Base-by-base conservation (phyloP, 2,113 vertebrate species). In the Megatriorchis doriae region DNA sequence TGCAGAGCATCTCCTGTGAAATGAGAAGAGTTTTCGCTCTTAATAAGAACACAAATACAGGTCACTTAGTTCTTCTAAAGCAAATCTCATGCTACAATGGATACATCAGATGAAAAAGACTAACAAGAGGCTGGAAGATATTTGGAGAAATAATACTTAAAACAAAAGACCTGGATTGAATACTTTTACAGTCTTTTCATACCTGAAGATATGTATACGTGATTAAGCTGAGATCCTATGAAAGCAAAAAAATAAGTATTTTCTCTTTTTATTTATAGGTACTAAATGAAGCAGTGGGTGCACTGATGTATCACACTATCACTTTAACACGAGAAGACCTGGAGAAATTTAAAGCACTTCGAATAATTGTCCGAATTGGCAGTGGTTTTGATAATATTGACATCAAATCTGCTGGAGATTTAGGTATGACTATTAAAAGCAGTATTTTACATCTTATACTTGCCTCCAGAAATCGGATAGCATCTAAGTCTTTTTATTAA, bases 251-350 rank as follows among this genome's bases (percentile, higher is more conserved):
- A 59, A 8, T 6, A 36, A 36, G 4, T 22, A 1, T 62, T 74
- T 77, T 93, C 95, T 68, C 47, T 2, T 89, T 93, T 82, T 81
- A 11, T 32, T 86, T 82, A 1, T 96, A 99, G 99, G 99, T 99
- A 97, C 98, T 99, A 98, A 99, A 99, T 55, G 99, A 99, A 97
- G 99, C 99, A 1, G 99, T 99, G 91, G 99, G 99, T 42, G 99
- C 99, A 8, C 98, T 99, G 94, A 99, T 99, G 99, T 99, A 99
- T 97, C 99, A 99, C 98, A 99, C 99, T 89, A 99, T 99, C 98
- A 99, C 99, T 40, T 98, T 99, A 96, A 99, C 99, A 95, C 98
- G 99, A 90, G 99, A 99, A 98, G 99, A 99, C 95, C 97, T 99
- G 98, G 99, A 99, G 97, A 99, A 99, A 97, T 99, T 99, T 96